phyloP scores from a whole-genome alignment of 2,888 invertebrate genomes.

The Cantharis lateralis region DNA sequence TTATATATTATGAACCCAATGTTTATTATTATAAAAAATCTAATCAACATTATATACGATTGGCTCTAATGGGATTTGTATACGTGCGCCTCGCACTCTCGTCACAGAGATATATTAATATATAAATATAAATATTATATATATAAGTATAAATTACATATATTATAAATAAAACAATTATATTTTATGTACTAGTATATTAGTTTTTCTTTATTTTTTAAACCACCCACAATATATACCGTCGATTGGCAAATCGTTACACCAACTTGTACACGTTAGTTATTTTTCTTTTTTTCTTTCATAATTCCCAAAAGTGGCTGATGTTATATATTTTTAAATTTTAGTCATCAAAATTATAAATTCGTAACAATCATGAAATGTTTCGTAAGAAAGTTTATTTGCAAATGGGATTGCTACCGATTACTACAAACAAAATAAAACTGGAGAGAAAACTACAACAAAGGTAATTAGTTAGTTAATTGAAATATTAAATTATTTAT shows the following conservation, averaged over 20 bases:
- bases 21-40: constrained; percentile 50
- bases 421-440: too few species aligned
- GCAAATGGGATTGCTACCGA: too few species aligned
- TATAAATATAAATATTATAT: constrained; percentile 16
- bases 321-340: too few species aligned
- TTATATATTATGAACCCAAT: constrained; percentile 47
- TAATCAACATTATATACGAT: constrained; percentile 53
- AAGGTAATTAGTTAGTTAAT: too few species aligned
- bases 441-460: too few species aligned
- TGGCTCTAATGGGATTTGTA: constrained; percentile 47
- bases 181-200: constrained; percentile 54
- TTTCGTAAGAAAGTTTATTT: too few species aligned
- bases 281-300: not conserved
- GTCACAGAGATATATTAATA: constrained; percentile 42
- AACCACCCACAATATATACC: constrained; percentile 4
- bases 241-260: not conserved
- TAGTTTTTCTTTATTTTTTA: constrained; percentile 31
- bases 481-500: too few species aligned
- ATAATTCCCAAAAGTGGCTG: too few species aligned
- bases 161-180: constrained; percentile 55
- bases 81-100: constrained; percentile 41
- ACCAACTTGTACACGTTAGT: not conserved
- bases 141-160: constrained; percentile 34
- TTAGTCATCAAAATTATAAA: too few species aligned
- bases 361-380: too few species aligned